Evolutionary conservation across 2,888 invertebrate genomes (phyloP).

Genomic region (Elmis aenea): DNA sequence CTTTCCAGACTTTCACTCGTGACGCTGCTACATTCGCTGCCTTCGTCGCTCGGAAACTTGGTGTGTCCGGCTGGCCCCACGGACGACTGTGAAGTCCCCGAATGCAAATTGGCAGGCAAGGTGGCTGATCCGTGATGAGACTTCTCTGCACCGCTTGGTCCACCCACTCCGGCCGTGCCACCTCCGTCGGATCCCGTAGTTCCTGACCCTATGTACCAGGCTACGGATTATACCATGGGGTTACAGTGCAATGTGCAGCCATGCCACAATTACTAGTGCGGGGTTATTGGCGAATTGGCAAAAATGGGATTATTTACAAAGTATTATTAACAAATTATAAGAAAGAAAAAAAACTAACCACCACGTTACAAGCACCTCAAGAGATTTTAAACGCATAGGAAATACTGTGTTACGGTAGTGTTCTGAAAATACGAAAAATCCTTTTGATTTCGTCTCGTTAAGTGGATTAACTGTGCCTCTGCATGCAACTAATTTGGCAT

Average conservation of each 20-base stretch:
- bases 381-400: background rate
- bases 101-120: conserved; percentile 55
- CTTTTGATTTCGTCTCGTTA: no score
- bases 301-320: no score
- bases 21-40: conserved; percentile 81
- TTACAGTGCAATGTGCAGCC: conserved; percentile 37
- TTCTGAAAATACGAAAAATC: no score
- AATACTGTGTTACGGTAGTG: conserved; percentile 1
- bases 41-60: conserved; percentile 76
- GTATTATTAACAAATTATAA: no score
- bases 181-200: conserved; percentile 42
- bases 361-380: conserved; percentile 12
- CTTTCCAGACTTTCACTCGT: conserved; percentile 76
- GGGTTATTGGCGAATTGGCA: no score
- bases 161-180: conserved; percentile 35
- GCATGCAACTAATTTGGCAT: no score
- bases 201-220: conserved; percentile 50
- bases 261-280: conserved; percentile 29
- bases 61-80: conserved; percentile 43
- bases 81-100: conserved; percentile 50
- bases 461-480: no score
- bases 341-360: no score
- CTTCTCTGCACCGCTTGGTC: conserved; percentile 49
- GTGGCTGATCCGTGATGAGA: conserved; percentile 61
- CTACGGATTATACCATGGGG: conserved; percentile 40